phyloP scores from a whole-genome alignment of 1,140 invertebrate species.

The Drosophila dunni region DNA sequence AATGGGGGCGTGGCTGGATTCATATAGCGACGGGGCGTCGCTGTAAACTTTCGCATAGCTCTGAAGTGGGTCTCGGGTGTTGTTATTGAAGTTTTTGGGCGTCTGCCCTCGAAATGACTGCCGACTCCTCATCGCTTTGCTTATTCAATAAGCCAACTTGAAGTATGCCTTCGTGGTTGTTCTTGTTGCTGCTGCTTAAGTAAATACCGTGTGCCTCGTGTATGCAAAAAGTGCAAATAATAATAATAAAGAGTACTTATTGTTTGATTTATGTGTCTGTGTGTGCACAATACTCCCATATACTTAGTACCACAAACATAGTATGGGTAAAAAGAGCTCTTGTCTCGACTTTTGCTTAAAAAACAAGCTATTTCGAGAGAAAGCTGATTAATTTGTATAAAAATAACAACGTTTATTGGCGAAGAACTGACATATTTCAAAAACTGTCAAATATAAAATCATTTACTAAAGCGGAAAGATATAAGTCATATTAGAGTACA shows the following conservation, averaged over 20 bases:
- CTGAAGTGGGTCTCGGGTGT: conserved; percentile 58
- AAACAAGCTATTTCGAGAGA: neutral
- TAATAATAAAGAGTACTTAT: conserved; percentile 85
- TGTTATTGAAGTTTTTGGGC: conserved; percentile 78
- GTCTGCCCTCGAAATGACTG: conserved; percentile 23
- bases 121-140: conserved; percentile 44
- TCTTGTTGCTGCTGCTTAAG: conserved; percentile 65
- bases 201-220: conserved; percentile 64
- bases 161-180: conserved; percentile 65
- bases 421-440: too few species aligned
- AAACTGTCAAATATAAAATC: too few species aligned
- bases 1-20: conserved; percentile 58
- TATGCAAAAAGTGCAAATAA: conserved; percentile 84
- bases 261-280: conserved; percentile 84
- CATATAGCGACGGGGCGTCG: conserved; percentile 72
- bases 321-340: conserved; percentile 31
- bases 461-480: neutral
- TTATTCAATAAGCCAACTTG: conserved; percentile 84
- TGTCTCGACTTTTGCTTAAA: neutral
- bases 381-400: neutral
- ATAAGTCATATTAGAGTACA: too few species aligned
- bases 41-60: conserved; percentile 55
- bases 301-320: neutral
- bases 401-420: too few species aligned
- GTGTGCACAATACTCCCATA: conserved; percentile 64